Evolutionary conservation across 2,797 vertebrate genomes (phyloP), one percentile per base, ranked within the genome.

Genomic region (Sebastolobus alascanus): DNA sequence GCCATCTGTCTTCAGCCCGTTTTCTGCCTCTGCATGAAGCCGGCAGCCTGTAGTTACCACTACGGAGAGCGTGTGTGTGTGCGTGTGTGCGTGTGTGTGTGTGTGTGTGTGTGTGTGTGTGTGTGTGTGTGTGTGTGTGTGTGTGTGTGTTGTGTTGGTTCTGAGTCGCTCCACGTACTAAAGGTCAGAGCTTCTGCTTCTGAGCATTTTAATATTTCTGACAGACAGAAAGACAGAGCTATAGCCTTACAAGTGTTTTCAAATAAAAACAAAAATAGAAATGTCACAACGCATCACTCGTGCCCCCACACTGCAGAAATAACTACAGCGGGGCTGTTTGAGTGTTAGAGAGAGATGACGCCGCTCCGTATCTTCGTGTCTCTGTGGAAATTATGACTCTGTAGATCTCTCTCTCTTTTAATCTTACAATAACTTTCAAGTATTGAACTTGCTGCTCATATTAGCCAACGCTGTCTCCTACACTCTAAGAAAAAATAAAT

Each of bases 151-250:
- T 65, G 61, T 64, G 27, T 35, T n/a, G 2, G 40, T 38, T 80
- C 38, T 38, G 38, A 67, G 70, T 80, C 0, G 9, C 46, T 72
- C 8, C 60, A 61, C 54, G 35, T 20, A 71, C 14, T 73, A 79
- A 90, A 84, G 87, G 87, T 87, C 86, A 87, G 71, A 82, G 73
- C 60, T 75, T 79, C 79, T 83, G 73, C 67, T 68, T 75, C 67
- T 60, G 52, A 80, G 58, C 52, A 46, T 80, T 61, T 75, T 35
- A 60, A 68, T 40, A 71, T 75, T 66, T 56, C 12, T 66, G 73
- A 68, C 81, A 55, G 65, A 56, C 38, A 33, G 46, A 79, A 3
- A 40, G 68, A 54, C 59, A n/a, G 25, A 68, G 13, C 25, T 4
- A 18, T 43, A 18, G 66, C 3, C 20, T 6, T 29, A 71, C 13